Conservation (phyloP, 2,113 vertebrate species). For the Grus americana region DNA sequence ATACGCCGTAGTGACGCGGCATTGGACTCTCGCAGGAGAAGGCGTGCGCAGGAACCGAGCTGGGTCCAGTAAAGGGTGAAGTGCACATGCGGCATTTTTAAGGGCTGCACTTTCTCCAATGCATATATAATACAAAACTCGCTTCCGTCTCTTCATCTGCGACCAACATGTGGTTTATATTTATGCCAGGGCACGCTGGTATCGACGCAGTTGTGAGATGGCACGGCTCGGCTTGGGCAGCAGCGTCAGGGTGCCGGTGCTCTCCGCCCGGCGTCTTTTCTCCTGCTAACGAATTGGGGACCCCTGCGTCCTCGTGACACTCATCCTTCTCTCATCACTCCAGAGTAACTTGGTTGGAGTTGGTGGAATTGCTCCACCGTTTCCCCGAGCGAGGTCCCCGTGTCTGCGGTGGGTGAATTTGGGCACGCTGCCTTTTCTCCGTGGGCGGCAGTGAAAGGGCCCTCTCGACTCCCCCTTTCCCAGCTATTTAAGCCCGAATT, state of each 20-base stretch:
- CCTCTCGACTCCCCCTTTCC: not conserved
- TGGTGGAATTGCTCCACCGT: not conserved
- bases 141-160: not conserved
- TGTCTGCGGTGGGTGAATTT: not conserved
- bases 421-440: not conserved
- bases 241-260: not conserved
- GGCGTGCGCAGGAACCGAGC: accelerated
- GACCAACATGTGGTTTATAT: not conserved
- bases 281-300: accelerated
- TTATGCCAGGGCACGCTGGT: not conserved
- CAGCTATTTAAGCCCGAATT: not conserved
- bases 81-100: accelerated
- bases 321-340: not conserved
- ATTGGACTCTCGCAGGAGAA: not conserved
- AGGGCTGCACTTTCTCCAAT: not conserved
- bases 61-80: no score
- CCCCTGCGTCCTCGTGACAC: not conserved
- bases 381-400: not conserved
- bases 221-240: accelerated
- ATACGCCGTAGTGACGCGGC: no score
- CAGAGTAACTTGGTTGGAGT: not conserved
- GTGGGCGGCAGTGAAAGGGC: not conserved
- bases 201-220: no score
- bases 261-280: accelerated
- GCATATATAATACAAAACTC: not conserved